Percentiles rank a stretch among this genome's conserved stretches.
Evolutionary conservation across 1,140 invertebrate genomes (phyloP).

Genomic region (Pseudachorutes palmiensis): DNA sequence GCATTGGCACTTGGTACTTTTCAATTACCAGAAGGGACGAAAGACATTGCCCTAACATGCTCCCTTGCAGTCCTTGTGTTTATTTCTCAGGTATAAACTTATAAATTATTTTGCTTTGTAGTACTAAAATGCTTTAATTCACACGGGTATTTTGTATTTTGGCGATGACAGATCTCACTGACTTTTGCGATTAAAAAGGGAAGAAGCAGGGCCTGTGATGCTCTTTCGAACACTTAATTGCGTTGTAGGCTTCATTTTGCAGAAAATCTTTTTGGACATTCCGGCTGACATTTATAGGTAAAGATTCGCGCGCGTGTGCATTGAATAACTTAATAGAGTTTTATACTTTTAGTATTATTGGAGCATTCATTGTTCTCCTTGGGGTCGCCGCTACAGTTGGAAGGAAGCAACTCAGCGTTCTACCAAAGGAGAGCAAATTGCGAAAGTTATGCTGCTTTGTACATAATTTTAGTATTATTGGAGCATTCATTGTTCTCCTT

Average conservation of each 20-base stretch:
- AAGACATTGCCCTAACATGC: not conserved
- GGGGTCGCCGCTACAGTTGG: not conserved
- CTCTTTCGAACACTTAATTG: not conserved
- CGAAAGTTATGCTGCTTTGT: not conserved
- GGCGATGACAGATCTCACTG: not conserved
- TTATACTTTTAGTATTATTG: not conserved
- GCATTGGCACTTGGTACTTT: not conserved
- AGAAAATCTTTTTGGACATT: not conserved
- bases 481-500: not conserved
- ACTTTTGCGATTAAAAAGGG: not conserved
- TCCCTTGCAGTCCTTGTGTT: not conserved
- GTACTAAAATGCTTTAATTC: not conserved
- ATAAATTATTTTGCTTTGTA: too few relatives aligned
- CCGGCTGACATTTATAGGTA: not conserved
- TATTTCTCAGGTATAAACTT: not conserved
- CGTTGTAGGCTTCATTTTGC: not conserved
- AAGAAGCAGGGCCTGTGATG: not conserved
- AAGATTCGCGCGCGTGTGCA: too few relatives aligned
- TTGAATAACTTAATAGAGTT: not conserved
- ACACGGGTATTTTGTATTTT: not conserved
- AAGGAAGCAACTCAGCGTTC: not conserved
- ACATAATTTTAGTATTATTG: not conserved
- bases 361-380: not conserved
- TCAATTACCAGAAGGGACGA: not conserved
- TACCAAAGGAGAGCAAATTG: not conserved